Evolutionary conservation across 1,140 invertebrate species (phyloP), one percentile per base, ranked within the genome.

Genomic region (Fopius arisanus): DNA sequence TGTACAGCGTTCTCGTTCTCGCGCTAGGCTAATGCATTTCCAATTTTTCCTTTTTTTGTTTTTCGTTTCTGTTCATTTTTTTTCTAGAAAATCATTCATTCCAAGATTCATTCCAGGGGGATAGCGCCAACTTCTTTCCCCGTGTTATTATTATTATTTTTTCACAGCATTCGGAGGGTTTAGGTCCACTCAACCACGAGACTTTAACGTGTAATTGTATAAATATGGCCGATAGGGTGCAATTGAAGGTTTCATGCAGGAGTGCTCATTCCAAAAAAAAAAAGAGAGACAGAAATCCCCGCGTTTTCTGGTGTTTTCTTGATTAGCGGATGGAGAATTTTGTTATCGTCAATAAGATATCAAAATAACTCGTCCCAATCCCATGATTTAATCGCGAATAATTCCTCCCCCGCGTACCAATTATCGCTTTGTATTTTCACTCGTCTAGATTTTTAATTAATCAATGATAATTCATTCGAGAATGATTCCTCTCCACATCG

Each of bases 221-320:
- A 14, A 7, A 28, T 29, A 67, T 31, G 65, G 65, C 65, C 65
- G 65, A 67, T 33, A 67, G 65, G 65, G 65, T 67, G 65, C 65
- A 67, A 67, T 67, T 37, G 65, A 67, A 67, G 16, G 14, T 12
- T 48, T 16, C n/a, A 16, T 48, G 16, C 1, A 48, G 37, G 12
- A 19, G 65, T 12, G 65, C 62, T 65, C 65, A 67, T 67, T 37
- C 65, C 33, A 37, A 37, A 37, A 67, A 48, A 2, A 10, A 16
- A 12, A 37, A 37, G 33, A 4, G n/a, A n/a, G n/a, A n/a, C n/a
- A 37, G 33, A 37, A 37, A 37, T 37, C 33, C 33, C 33, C 3
- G 33, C 33, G 33, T 37, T 37, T 37, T 37, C 3, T 37, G 12
- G 7, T 10, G 9, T 37, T 37, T 37, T 37, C 9, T 37, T 10